A percentile compares a stretch with the other conserved stretches of the same genome.
Conservation (phyloP, 2,888 invertebrate genomes). For the Heteropelma amictum region DNA sequence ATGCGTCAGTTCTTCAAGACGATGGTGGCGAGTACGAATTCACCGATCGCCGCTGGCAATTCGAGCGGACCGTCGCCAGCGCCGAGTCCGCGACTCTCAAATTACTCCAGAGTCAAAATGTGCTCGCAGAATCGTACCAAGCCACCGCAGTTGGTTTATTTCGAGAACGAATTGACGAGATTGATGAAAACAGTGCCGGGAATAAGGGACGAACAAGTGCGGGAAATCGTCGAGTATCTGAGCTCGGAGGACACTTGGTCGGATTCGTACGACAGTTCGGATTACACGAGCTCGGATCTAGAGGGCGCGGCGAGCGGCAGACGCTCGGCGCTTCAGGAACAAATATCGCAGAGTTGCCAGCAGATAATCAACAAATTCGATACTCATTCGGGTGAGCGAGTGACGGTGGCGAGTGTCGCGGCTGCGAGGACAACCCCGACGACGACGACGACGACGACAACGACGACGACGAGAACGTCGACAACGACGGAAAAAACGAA, state of each 20-base stretch:
- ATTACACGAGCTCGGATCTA: conserved; percentile 93
- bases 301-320: conserved; percentile 83
- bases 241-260: conserved; percentile 97
- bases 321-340: conserved; percentile 87
- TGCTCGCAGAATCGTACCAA: conserved; percentile 82
- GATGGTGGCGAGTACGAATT: conserved; percentile 85
- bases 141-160: conserved; percentile 91
- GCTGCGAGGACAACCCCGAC: conserved; percentile 5
- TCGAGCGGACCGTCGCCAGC: conserved; percentile 79
- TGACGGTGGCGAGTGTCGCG: conserved; percentile 28
- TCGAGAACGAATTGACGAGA: conserved; percentile 92
- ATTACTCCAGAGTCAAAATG: conserved; percentile 64
- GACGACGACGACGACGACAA: conserved; percentile 33
- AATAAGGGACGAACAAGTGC: conserved; percentile 92
- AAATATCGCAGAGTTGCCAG: conserved; percentile 92
- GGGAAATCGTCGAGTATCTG: conserved; percentile 94
- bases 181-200: conserved; percentile 96
- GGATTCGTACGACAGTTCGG: conserved; percentile 94
- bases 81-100: conserved; percentile 78
- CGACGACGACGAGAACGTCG: not conserved
- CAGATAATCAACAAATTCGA: conserved; percentile 94
- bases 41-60: conserved; percentile 66
- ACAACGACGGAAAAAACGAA: conserved; percentile 73
- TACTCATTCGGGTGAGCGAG: conserved; percentile 65
- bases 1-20: conserved; percentile 96